phyloP scores from a whole-genome alignment of 2,113 vertebrate species.

The Actenoides hombroni region DNA sequence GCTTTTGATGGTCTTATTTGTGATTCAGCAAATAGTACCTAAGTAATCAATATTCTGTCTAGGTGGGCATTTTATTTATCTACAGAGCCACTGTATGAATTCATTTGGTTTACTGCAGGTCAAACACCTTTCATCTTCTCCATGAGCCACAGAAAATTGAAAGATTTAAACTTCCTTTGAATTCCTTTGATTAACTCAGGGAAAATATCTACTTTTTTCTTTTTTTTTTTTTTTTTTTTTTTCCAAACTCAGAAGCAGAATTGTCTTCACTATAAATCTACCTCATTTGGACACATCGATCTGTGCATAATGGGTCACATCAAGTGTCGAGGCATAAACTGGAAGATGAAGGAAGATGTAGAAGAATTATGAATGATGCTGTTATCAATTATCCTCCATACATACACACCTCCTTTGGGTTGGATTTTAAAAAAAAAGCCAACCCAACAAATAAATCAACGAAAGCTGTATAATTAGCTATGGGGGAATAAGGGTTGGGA shows the following conservation, averaged over 20 bases:
- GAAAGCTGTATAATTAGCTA: neutral
- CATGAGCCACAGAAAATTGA: slow-evolving; percentile 36
- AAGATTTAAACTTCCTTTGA: slow-evolving; percentile 49
- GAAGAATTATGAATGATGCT: neutral
- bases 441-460: neutral
- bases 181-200: slow-evolving; percentile 41
- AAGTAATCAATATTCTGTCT: slow-evolving; percentile 50
- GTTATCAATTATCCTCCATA: neutral
- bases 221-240: neutral
- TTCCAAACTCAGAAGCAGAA: neutral
- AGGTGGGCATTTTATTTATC: slow-evolving; percentile 38
- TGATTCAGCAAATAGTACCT: slow-evolving; percentile 38
- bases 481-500: neutral
- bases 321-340: neutral
- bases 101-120: slow-evolving; percentile 23
- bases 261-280: slow-evolving; percentile 28
- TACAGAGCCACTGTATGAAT: slow-evolving; percentile 38
- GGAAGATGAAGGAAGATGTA: neutral
- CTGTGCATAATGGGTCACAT: neutral
- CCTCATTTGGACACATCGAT: slow-evolving; percentile 13
- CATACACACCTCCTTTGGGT: neutral
- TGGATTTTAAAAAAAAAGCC: neutral
- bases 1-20: slow-evolving; percentile 4
- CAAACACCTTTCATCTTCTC: slow-evolving; percentile 43
- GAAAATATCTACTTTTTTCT: neutral